Evolutionary conservation across 1,140 invertebrate species (phyloP).

Genomic region (Anoplolepis gracilipes): DNA sequence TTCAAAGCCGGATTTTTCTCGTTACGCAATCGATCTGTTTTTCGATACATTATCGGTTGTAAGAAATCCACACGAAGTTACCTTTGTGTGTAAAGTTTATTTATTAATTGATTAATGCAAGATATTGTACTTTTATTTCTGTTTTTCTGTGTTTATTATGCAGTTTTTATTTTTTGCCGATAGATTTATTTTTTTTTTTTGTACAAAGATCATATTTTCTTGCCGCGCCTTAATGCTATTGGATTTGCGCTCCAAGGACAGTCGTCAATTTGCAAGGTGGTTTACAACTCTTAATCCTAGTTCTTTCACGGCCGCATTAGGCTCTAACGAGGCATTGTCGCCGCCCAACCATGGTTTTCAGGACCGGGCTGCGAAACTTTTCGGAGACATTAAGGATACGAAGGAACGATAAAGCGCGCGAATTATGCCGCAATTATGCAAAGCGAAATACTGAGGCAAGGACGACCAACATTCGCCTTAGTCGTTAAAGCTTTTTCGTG

Average conservation of each 20-base stretch:
- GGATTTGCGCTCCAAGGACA: conserved; percentile 20
- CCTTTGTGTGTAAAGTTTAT: neutral
- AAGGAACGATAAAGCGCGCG: conserved; percentile 76
- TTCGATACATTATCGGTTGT: neutral
- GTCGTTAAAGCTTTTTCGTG: conserved; percentile 65
- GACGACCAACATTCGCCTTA: conserved; percentile 28
- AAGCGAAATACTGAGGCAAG: conserved; percentile 59
- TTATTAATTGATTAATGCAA: neutral
- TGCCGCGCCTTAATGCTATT: conserved; percentile 22
- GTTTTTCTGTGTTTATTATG: neutral
- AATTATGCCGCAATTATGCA: conserved; percentile 79
- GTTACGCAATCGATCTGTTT: neutral
- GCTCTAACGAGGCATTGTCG: conserved; percentile 80
- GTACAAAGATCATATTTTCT: neutral
- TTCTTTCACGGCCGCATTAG: conserved; percentile 74
- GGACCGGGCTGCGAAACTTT: conserved; percentile 57
- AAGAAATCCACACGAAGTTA: neutral
- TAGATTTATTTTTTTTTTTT: neutral
- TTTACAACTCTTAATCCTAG: conserved; percentile 79
- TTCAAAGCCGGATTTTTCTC: conserved; percentile 10
- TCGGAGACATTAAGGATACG: conserved; percentile 75
- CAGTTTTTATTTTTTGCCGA: neutral
- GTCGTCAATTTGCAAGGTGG: conserved; percentile 78
- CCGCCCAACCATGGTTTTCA: conserved; percentile 12
- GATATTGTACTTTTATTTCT: neutral